Percentiles rank a stretch among this genome's conserved stretches.
These are phyloP conservation scores for Lochmaea capreae DNA, from an alignment of 2,888 invertebrate genomes.

Conservation along the genomic window DNA sequence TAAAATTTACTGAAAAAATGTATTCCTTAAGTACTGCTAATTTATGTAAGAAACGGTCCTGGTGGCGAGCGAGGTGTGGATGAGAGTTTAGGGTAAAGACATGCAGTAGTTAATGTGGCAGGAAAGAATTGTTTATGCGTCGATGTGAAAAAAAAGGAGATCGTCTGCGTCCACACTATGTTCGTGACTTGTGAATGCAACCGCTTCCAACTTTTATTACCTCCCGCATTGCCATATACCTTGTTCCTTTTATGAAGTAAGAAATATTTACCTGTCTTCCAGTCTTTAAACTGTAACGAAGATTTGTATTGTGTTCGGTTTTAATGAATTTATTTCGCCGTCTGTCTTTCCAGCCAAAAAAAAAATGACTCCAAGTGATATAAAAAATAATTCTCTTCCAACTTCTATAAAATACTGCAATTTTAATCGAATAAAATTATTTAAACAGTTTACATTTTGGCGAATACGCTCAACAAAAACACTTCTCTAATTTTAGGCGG, in stretches of 20 bases:
- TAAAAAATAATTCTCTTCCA: no score
- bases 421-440: no score
- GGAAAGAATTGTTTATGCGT: constrained; percentile 13
- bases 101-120: constrained; percentile 15
- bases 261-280: constrained; percentile 27
- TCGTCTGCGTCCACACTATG: constrained; percentile 9
- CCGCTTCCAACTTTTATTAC: constrained; percentile 6
- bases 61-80: neutral
- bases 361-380: neutral
- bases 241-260: constrained; percentile 24
- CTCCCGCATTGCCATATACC: constrained; percentile 7
- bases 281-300: constrained; percentile 26
- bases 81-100: constrained; percentile 3
- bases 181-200: constrained; percentile 11
- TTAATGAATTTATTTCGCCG: constrained; percentile 30
- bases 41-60: constrained; percentile 8
- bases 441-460: no score
- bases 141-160: constrained; percentile 6
- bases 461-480: neutral
- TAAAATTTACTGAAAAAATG: no score
- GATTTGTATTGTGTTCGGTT: constrained; percentile 27
- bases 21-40: neutral
- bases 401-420: no score
- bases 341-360: neutral
- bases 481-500: neutral